Percentiles rank a stretch among this genome's conserved stretches.
phyloP scores from a whole-genome alignment of 2,113 vertebrate genomes.

The Polypterus senegalus region DNA sequence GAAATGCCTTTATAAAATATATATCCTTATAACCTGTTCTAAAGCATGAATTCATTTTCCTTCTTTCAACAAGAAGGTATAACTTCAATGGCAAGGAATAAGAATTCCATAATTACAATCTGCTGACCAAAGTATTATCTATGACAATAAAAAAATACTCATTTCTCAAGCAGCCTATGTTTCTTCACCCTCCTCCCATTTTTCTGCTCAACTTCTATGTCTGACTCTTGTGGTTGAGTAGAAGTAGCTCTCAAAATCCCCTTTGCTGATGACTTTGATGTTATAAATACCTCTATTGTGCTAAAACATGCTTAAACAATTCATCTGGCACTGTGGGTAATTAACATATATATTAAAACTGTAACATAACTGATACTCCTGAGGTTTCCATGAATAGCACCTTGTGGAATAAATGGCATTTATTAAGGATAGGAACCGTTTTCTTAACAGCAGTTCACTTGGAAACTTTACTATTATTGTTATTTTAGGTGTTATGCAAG shows the following conservation, averaged over 20 bases:
- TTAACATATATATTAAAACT: slow-evolving; percentile 28
- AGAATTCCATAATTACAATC: no score
- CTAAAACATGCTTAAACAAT: slow-evolving; percentile 8
- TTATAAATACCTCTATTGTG: slow-evolving; percentile 1
- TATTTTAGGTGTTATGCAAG: neutral
- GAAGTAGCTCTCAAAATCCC: neutral
- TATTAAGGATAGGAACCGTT: neutral
- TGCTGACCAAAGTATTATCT: no score
- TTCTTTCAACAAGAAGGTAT: no score
- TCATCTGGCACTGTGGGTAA: slow-evolving; percentile 33
- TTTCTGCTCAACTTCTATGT: no score
- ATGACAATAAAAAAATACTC: no score
- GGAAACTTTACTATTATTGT: neutral
- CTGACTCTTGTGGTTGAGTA: neutral
- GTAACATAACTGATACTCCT: slow-evolving; percentile 9
- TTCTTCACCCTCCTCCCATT: no score
- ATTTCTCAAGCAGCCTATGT: no score
- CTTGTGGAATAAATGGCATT: neutral
- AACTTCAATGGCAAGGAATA: no score
- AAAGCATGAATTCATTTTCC: no score
- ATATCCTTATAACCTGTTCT: no score
- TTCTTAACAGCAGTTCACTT: neutral
- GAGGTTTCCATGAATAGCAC: slow-evolving; percentile 21
- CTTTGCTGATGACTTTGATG: neutral
- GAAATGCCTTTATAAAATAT: no score